Percentiles rank a stretch among this genome's conserved stretches.
These are phyloP conservation scores for Echeneis naucrates DNA, from an alignment of 2,797 vertebrate species.

Conservation along the genomic window DNA sequence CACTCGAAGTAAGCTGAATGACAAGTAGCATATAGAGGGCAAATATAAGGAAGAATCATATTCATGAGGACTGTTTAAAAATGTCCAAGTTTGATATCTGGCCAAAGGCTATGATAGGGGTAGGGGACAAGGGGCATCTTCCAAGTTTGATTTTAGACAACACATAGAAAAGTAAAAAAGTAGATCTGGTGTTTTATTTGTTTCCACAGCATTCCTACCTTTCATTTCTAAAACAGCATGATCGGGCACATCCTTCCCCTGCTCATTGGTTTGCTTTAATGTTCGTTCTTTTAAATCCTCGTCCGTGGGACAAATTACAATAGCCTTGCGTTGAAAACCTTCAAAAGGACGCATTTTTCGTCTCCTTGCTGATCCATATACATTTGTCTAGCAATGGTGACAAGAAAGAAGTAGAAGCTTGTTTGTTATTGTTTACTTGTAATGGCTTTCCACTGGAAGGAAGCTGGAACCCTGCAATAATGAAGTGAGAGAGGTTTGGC, in stretches of 20 bases:
- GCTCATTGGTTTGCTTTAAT: conserved; percentile 94
- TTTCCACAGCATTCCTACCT: conserved; percentile 91
- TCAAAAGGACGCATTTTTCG: conserved; percentile 99
- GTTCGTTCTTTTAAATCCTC: conserved; percentile 94
- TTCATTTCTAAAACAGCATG: conserved; percentile 98
- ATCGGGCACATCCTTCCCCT: conserved; percentile 97
- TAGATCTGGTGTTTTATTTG: conserved; percentile 83
- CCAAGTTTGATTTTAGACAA: conserved; percentile 83
- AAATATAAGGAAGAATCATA: conserved; percentile 70
- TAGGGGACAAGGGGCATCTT: conserved; percentile 69
- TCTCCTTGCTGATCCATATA: conserved; percentile 97
- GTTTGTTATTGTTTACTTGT: conserved; percentile 87
- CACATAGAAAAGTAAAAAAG: conserved; percentile 82
- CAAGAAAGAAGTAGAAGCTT: conserved; percentile 89
- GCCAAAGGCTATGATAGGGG: conserved; percentile 72
- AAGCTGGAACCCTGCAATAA: conserved; percentile 88
- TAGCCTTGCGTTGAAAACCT: conserved; percentile 97
- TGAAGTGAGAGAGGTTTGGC: conserved; percentile 87
- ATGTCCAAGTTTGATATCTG: conserved; percentile 78
- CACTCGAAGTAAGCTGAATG: conserved; percentile 64
- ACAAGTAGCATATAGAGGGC: conserved; percentile 64
- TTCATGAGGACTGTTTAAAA: conserved; percentile 69
- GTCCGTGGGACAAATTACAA: conserved; percentile 97
- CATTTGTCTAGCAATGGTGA: conserved; percentile 94
- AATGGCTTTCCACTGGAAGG: conserved; percentile 87